Evolutionary conservation across 2,113 vertebrate species (phyloP), one percentile per base, ranked within the genome.

Genomic region (Petrocephalus zakoni): DNA sequence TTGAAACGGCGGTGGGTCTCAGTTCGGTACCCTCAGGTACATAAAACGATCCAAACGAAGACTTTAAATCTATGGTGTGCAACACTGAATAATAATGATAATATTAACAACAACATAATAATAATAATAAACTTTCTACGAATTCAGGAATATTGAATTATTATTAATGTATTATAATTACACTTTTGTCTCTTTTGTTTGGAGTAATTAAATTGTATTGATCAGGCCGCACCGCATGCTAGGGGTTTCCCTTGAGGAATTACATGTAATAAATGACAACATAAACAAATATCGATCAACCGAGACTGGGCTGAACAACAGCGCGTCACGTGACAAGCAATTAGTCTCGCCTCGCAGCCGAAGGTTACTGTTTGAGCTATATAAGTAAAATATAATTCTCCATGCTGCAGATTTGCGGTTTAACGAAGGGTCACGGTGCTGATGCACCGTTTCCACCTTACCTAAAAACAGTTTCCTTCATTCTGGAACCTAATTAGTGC

Each of bases 141-240:
- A 2, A 49, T 49, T 49, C 47, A 7, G 47, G 8, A 49, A 49
- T 49, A 68, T 29, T 68, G 10, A n/a, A 29, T 68, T 25, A 64
- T 64, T n/a, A 61, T 61, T n/a, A 61, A 22, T 49, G 47, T 5
- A 49, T 49, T 49, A 49, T 5, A 49, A 52, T 52, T 52, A 52
- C 10, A 52, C 87, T 88, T 53, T 86, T 88, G 91, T 90, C 91
- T 90, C 89, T 89, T 91, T 93, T 93, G 90, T 90, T 88, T 42
- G 88, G 92, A 93, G 92, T 91, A 94, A 94, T 95, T 93, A 93
- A 92, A 90, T 91, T 90, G 91, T 92, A 92, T 94, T 91, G 92
- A 92, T 93, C 93, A 90, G 89, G 87, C 25, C 10, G 88, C 90
- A 90, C 75, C 78, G 89, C 87, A 85, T 83, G 90, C 81, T 55